Evolutionary conservation across 2,888 invertebrate genomes (phyloP).

Genomic region (Furcula furcula): DNA sequence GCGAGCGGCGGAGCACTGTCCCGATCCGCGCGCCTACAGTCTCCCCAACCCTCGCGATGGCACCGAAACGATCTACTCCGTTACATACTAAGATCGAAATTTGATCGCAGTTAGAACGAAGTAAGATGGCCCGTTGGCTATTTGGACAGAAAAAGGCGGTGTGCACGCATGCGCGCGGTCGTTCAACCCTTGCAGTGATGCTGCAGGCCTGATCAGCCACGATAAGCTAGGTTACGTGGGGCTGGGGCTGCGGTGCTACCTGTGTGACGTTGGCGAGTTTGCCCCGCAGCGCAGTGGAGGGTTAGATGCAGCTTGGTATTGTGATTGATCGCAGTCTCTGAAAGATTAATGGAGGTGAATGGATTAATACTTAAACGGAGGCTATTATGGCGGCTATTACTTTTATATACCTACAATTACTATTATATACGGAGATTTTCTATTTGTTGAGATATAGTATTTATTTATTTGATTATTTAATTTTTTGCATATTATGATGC

Average conservation of each 20-base stretch:
- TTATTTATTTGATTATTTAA: too few relatives aligned
- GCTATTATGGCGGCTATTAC: too few relatives aligned
- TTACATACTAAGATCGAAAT: constrained; percentile 78
- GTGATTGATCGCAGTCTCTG: constrained; percentile 13
- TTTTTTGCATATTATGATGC: too few relatives aligned
- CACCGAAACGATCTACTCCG: constrained; percentile 64
- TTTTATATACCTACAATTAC: too few relatives aligned
- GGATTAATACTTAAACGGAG: constrained; percentile 2
- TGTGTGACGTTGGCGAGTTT: constrained; percentile 11
- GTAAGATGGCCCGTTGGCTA: constrained; percentile 68
- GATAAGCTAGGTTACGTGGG: constrained; percentile 39
- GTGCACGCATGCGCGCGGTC: constrained; percentile 65
- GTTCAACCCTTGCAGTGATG: constrained; percentile 67
- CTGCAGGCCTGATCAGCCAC: constrained; percentile 52
- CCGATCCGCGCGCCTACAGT: constrained; percentile 12
- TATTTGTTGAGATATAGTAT: too few relatives aligned
- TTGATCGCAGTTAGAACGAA: constrained; percentile 73
- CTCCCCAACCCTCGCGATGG: constrained; percentile 34
- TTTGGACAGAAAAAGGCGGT: constrained; percentile 52
- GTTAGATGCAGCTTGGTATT: background rate
- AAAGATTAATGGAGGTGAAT: constrained; percentile 6
- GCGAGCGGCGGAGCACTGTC: constrained; percentile 55
- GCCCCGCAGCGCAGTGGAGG: constrained; percentile 3
- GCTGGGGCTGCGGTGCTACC: constrained; percentile 26
- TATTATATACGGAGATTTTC: too few relatives aligned